Base-by-base conservation (phyloP, 2,797 vertebrate species). In the Potorous gilbertii region DNA sequence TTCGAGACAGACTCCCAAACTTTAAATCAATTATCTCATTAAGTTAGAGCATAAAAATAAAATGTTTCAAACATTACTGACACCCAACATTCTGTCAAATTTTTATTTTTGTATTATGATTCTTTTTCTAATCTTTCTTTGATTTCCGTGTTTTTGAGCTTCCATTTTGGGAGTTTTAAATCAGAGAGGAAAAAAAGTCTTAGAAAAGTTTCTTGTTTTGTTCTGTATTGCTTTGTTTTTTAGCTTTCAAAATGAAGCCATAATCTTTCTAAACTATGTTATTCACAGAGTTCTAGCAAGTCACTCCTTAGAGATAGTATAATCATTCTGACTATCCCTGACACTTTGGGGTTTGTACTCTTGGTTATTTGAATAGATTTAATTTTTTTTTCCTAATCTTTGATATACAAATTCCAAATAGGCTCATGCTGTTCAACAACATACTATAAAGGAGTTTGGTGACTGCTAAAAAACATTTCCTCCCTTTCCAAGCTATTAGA, bases 91-190 rank as follows among this genome's bases (percentile, higher is more conserved):
- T 66, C 10, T 27, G 28, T 96, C 56, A 27, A 89, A 5, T 92
- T 95, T 95, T 90, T 11, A 56, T 62, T 59, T 94, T 34, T 91
- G 31, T 90, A 40, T 92, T 52, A 91, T 50, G 18, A 56, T 34
- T 95, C 52, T 96, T 94, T 93, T 93, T 18, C 34, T 14, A 92
- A 92, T 91, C 91, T 74, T 57, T 92, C 90, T 74, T 57, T 93
- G 31, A 91, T 81, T 95, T 56, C 93, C 81, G 40, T 52, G 29
- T 1, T 1, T 91, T 12, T 52, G 0, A 5, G 31, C 95, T 62
- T 96, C 9, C 40, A 93, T 96, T 92, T 12, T 54, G 90, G 91
- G 1, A 87, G 55, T 1, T 90, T 95, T 91, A 21, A 62, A 93
- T 87, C 40, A 50, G 40, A 87, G 21, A 87, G 74, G 27, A 50